Conservation (phyloP, 1,140 invertebrate species). For the Arion vulgaris region DNA sequence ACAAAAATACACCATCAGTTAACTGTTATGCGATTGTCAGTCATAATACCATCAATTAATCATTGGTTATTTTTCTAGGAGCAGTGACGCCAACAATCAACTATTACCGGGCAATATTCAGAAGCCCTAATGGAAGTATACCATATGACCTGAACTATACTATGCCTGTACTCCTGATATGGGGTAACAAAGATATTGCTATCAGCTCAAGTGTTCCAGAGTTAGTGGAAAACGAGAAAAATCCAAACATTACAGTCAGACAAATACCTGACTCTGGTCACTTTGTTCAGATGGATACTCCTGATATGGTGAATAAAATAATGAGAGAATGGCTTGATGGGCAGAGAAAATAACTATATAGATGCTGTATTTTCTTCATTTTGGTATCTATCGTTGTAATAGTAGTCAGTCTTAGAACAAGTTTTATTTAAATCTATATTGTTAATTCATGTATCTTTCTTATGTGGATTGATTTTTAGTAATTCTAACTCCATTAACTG, state of each 20-base stretch:
- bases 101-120: constrained; percentile 15
- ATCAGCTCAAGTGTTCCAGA: neutral
- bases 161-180: constrained; percentile 31
- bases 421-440: too few species aligned
- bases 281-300: constrained; percentile 84
- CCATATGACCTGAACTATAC: constrained; percentile 15
- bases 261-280: constrained; percentile 80
- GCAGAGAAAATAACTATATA: neutral
- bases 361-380: too few species aligned
- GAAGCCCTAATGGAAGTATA: neutral
- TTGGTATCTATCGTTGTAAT: too few species aligned
- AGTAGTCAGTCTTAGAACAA: too few species aligned
- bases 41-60: too few species aligned
- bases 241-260: constrained; percentile 78
- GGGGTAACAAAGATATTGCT: constrained; percentile 13
- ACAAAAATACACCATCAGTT: too few species aligned
- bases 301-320: constrained; percentile 79
- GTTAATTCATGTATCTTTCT: too few species aligned
- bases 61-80: constrained; percentile 10
- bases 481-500: too few species aligned
- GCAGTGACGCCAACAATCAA: constrained; percentile 13
- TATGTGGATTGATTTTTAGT: too few species aligned
- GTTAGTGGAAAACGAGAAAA: neutral
- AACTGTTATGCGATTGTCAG: too few species aligned
- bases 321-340: constrained; percentile 76